Evolutionary conservation across 35 echinoderm and acorn worm species (phyloP).

Genomic region (Apostichopus japonicus): DNA sequence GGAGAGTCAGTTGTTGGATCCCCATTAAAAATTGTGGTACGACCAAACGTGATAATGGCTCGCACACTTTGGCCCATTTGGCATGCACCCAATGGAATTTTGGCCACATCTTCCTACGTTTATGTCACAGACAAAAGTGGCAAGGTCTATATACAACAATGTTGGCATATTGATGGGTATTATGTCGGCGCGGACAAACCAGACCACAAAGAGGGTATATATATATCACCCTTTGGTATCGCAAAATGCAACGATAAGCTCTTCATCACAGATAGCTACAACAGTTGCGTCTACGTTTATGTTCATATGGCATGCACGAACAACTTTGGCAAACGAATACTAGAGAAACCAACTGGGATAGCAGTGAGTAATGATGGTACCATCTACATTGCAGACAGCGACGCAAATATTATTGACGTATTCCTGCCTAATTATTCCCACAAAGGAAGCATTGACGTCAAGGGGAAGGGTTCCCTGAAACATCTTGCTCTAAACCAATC

Average conservation of each 20-base stretch:
- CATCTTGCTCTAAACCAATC: slow-evolving; percentile 8
- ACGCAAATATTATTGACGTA: neutral
- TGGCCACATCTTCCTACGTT: neutral
- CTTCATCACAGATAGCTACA: neutral
- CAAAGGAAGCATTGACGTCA: neutral
- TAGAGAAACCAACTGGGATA: too few relatives aligned
- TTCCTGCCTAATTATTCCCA: slow-evolving; percentile 30
- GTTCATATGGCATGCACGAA: too few relatives aligned
- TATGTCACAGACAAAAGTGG: too few relatives aligned
- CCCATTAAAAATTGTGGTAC: neutral
- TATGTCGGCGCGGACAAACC: too few relatives aligned
- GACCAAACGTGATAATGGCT: neutral
- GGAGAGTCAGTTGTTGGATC: neutral
- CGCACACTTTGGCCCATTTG: neutral
- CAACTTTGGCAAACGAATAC: neutral
- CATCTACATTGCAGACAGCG: slow-evolving; percentile 14
- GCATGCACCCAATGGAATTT: neutral
- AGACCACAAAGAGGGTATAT: too few relatives aligned
- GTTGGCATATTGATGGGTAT: too few relatives aligned
- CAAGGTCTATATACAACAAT: too few relatives aligned
- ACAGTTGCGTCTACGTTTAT: slow-evolving; percentile 27
- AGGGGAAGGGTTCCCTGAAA: too few relatives aligned
- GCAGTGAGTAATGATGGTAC: too few relatives aligned
- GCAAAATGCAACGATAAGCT: neutral
- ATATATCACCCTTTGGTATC: slow-evolving; percentile 5